Percentiles rank a stretch among this genome's conserved stretches.
These are phyloP conservation scores for Microtus pennsylvanicus DNA, from an alignment of 2,113 vertebrate genomes.

Conservation along the genomic window DNA sequence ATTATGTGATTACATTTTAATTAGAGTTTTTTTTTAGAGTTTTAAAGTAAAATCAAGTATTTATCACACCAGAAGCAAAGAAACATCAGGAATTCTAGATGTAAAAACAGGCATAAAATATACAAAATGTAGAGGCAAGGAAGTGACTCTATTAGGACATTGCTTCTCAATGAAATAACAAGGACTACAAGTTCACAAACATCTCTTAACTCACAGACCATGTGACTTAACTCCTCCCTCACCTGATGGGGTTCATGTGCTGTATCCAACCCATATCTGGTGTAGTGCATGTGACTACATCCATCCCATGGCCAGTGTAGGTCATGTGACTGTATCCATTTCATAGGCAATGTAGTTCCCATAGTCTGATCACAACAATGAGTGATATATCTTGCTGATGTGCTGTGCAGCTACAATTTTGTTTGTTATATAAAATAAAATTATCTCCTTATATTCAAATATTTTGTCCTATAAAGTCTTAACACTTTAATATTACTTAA, in stretches of 20 bases:
- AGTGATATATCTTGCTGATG: neutral
- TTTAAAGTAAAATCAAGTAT: too few relatives aligned
- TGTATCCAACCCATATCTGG: neutral
- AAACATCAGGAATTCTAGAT: too few relatives aligned
- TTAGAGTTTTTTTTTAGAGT: too few relatives aligned
- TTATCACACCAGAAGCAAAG: too few relatives aligned
- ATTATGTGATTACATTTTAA: neutral
- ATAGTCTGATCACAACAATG: neutral
- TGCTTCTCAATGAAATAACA: too few relatives aligned
- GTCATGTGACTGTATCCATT: rapidly evolving
- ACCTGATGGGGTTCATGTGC: neutral
- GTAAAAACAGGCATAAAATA: too few relatives aligned
- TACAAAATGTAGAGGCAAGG: too few relatives aligned
- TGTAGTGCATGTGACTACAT: neutral
- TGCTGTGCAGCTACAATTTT: neutral
- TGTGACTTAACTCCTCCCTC: neutral
- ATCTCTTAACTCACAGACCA: neutral
- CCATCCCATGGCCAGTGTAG: too few relatives aligned
- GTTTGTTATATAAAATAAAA: neutral
- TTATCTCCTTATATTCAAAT: neutral
- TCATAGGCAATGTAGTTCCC: too few relatives aligned
- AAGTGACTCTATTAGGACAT: too few relatives aligned
- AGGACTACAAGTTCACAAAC: too few relatives aligned
- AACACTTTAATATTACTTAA: neutral
- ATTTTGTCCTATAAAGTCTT: neutral